These are phyloP conservation scores for Eleginops maclovinus DNA, from an alignment of 2,113 vertebrate genomes.

Conservation along the genomic window DNA sequence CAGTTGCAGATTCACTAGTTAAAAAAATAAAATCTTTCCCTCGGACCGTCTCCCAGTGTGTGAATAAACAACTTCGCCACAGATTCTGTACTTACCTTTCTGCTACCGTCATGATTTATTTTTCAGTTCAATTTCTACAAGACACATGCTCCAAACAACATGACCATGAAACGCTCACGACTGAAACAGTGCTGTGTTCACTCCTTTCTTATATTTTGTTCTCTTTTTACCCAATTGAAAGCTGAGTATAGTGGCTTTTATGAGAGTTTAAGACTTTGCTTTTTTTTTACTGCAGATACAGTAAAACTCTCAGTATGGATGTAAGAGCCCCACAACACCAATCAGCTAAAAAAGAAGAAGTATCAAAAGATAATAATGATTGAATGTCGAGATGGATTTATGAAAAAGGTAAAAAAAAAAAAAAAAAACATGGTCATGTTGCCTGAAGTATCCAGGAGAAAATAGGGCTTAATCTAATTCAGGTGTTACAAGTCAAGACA, in stretches of 20 bases:
- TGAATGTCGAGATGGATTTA: no score
- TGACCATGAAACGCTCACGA: conserved; percentile 50
- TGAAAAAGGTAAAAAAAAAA: no score
- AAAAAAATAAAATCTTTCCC: conserved; percentile 4
- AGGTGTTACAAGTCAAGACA: conserved; percentile 1
- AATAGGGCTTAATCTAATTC: conserved; percentile 5
- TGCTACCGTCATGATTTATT: not conserved
- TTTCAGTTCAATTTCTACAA: not conserved
- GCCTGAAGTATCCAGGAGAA: conserved; percentile 24
- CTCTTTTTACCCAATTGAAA: not conserved
- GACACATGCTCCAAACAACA: conserved; percentile 33
- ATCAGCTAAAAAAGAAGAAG: no score
- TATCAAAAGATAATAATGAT: no score
- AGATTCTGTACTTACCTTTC: conserved; percentile 56
- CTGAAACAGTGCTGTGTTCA: not conserved
- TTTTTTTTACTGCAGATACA: not conserved
- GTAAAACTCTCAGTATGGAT: not conserved
- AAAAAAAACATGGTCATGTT: conserved; percentile 41
- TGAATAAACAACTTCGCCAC: conserved; percentile 10
- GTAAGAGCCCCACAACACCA: not conserved
- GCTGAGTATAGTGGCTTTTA: not conserved
- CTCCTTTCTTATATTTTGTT: not conserved
- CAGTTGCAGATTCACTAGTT: not conserved
- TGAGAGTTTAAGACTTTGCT: not conserved
- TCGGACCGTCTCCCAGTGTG: conserved; percentile 53